These are phyloP conservation scores for Porites australiensis DNA, from an alignment of 64 coral and sea anemone species.

Conservation along the genomic window DNA sequence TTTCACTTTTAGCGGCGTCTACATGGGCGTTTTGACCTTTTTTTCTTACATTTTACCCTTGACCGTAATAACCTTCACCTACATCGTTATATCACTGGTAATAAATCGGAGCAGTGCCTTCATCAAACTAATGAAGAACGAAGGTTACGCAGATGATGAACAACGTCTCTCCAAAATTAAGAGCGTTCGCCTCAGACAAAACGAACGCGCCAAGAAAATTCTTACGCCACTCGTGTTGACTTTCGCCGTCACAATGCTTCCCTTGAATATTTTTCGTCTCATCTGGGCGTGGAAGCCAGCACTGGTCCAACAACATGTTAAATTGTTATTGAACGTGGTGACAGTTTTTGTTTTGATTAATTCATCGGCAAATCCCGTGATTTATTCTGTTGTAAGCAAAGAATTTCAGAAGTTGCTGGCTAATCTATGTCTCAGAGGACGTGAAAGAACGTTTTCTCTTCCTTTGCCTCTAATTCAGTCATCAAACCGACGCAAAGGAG, in stretches of 20 bases:
- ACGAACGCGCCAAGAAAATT: slow-evolving; percentile 65
- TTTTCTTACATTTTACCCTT: slow-evolving; percentile 53
- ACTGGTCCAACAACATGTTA: slow-evolving; percentile 10
- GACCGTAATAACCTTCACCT: slow-evolving; percentile 45
- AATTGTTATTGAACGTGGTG: neutral
- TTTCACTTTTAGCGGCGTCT: neutral
- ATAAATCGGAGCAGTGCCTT: slow-evolving; percentile 33
- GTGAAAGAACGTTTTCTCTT: too few relatives aligned
- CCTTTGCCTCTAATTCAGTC: too few relatives aligned
- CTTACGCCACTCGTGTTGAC: slow-evolving; percentile 51
- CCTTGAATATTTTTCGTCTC: slow-evolving; percentile 48
- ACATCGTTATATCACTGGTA: slow-evolving; percentile 41
- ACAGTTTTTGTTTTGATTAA: slow-evolving; percentile 32
- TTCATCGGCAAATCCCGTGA: slow-evolving; percentile 43
- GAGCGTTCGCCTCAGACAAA: slow-evolving; percentile 39
- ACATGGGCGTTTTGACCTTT: slow-evolving; percentile 4
- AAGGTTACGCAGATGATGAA: neutral
- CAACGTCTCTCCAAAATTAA: slow-evolving; percentile 17
- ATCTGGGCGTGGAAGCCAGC: neutral
- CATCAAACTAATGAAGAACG: neutral
- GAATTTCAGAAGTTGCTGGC: slow-evolving; percentile 13
- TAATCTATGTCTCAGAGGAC: too few relatives aligned
- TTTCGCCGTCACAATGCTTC: slow-evolving; percentile 61
- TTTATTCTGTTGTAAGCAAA: slow-evolving; percentile 47
- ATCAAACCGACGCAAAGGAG: too few relatives aligned